Base-by-base conservation (phyloP, 2,797 vertebrate genomes). In the Neosalanx taihuensis region DNA sequence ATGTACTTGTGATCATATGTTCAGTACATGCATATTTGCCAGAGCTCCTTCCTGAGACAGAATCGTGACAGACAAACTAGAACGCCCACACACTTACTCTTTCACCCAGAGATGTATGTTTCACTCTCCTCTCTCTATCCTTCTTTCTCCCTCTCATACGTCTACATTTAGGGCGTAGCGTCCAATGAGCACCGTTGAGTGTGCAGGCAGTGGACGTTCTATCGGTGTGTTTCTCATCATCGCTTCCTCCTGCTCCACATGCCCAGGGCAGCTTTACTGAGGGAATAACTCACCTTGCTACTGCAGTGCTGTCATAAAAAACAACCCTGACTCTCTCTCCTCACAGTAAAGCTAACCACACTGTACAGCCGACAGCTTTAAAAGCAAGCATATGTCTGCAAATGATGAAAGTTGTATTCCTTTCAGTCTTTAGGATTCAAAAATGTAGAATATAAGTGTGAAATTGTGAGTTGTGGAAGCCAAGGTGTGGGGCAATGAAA, bases 41-140 rank as follows among this genome's bases (percentile, higher is more conserved):
- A 31, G 53, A 64, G 20, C 9, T n/a, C 9, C 31, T 37, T 30
- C 69, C 29, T 15, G 62, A 26, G 57, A 59, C 20, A 23, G 20
- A 60, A 23, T 29, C 10, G 26, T 60, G 20, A 60, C 58, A 29
- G 58, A 60, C 12, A 23, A 51, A 49, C 46, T 51, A 13, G 4
- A 18, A 56, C 51, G 10, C 64, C 30, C 61, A 33, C 31, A 31
- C 61, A 7, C 31, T 64, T 31, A 33, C 61, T 64, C 31, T 18
- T 13, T 64, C 61, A 29, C 59, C 29, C 59, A 26, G 23, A 60
- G 20, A 60, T 60, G 23, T 26, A 10, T 17, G 15, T 35, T 31
- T n/a, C 30, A 35, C 30, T 64, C 30, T n/a, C 17, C 61, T 64
- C 61, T 64, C 61, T 30, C 26, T 61, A 23, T 61, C 59, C 30